Evolutionary conservation across 1,140 invertebrate genomes (phyloP), one percentile per base, ranked within the genome.

Genomic region (Sitodiplosis mosellana): DNA sequence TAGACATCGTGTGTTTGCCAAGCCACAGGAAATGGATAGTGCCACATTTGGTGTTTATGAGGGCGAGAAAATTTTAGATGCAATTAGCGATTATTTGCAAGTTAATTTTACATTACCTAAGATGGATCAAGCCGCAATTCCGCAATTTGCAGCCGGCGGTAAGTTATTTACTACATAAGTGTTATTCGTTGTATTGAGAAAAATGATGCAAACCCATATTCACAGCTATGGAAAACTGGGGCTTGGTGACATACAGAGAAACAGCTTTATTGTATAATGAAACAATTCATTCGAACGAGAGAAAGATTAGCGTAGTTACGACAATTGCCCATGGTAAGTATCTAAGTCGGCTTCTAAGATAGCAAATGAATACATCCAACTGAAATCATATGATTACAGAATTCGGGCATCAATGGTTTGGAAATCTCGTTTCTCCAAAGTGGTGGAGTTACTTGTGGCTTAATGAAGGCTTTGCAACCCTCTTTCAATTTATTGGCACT

Each of bases 201-300:
- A 27, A 27, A 27, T 27, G 27, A 27, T 27, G 27, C 3, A 5
- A 27, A 27, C 3, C 10, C 10, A 5, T 27, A 27, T 27, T 77
- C 21, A 79, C 79, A 1, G 84, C 83, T 14, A 87, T 87, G 83
- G 83, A 87, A 60, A 86, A 87, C 65, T 87, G 83, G 83, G 84
- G 82, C n/a, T 59, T 88, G 5, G 74, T 27, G 27, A 27, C 27
- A 5, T 27, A 27, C 10, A 27, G 27, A 10, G 4, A 27, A 27
- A 10, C 3, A 10, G 4, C 10, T 27, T 27, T 27, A 27, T 27
- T 27, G 10, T 27, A 5, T 10, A 27, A 27, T 27, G 4, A 3
- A 27, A 5, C 27, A 5, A 27, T 27, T 27, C 27, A 27, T 27
- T 27, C 27, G 3, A 10, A 40, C 3, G 14, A n/a, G 3, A 40